Evolutionary conservation across 2,797 vertebrate species (phyloP), one percentile per base, ranked within the genome.

Genomic region (Neopelma chrysocephalum): DNA sequence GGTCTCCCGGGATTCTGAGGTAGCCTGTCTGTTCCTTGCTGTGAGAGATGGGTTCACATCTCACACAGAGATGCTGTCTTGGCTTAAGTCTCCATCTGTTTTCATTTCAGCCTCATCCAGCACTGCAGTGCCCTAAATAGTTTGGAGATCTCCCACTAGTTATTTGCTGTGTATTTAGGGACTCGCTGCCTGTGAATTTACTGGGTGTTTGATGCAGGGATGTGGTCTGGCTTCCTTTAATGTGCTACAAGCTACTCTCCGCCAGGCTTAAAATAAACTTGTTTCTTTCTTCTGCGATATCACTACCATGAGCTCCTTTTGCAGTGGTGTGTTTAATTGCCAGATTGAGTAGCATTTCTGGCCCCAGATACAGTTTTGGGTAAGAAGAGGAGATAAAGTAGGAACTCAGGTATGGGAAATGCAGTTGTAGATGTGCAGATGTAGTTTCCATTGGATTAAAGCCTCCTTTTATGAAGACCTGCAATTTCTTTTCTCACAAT

Each of bases 101-200:
- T 90, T 53, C 45, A 5, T 75, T 89, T 75, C 62, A 79, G 80
- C 51, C 70, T 91, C 82, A 53, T 53, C 77, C 78, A 84, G 66
- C 70, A 29, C 69, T 78, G 72, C 91, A 81, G 82, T 75, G 69
- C 57, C 96, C 94, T 89, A 64, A 92, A 80, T 91, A 92, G 87
- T 80, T 45, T 15, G 1, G 14, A 87, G 78, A 73, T 89, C 50
- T 21, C 60, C 64, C 89, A 12, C 19, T 12, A 56, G 75, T 60
- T 85, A 5, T 89, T 82, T 66, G 64, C 77, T 84, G 50, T 58
- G 47, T 58, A 4, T 62, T 70, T 22, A 15, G 22, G 80, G 77
- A 47, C 18, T 11, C 13, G 54, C 79, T 94, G 73, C 48, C 68
- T 45, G 13, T 12, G 29, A 70, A 25, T 27, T 38, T 21, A 10